Base-by-base conservation (phyloP, 2,797 vertebrate genomes). In the Cryptoprocta ferox region DNA sequence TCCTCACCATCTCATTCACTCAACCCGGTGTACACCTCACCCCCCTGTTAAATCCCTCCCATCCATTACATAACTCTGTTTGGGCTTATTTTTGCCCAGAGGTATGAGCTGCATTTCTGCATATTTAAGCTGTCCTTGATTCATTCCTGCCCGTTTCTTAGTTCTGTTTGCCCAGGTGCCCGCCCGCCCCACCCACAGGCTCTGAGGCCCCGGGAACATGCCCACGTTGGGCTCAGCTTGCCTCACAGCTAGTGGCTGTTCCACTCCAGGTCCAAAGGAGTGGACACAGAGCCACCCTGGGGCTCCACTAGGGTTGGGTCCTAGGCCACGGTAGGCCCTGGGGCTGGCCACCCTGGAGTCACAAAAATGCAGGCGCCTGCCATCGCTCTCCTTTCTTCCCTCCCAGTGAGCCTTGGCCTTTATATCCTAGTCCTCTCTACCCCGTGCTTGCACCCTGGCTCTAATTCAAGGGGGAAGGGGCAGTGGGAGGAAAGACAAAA, bases 11-110 rank as follows among this genome's bases (percentile, higher is more conserved):
- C 66, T 86, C 78, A 63, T 78, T 95, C 93, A 90, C 86, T 88
- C 19, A 73, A 14, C 13, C 48, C 39, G 12, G 14, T 37, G 2
- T 70, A 76, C 16, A 82, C 71, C 76, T 92, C 8, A 0, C 2
- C 61, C 96, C 82, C 63, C 81, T 89, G 21, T 65, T 56, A 56
- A 4, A 82, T 92, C 82, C 93, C 80, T 97, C 97, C 97, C 97
- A 53, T 94, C 97, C 97, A 96, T 98, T 98, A 98, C 96, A 98
- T 98, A 98, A 98, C 97, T 97, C 96, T 91, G 97, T 96, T 98
- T 98, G 5, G 97, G 97, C 98, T 98, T 98, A 98, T 48, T 98
- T 98, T 98, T 98, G 98, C 98, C 98, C 98, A 98, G 98, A 98
- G 98, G 98, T 98, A 98, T 92, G 96, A 97, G 91, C 95, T 97